Percentiles rank a stretch among this genome's conserved stretches.
Conservation (phyloP, 2,888 invertebrate genomes). For the Kryphioiulus occultus region DNA sequence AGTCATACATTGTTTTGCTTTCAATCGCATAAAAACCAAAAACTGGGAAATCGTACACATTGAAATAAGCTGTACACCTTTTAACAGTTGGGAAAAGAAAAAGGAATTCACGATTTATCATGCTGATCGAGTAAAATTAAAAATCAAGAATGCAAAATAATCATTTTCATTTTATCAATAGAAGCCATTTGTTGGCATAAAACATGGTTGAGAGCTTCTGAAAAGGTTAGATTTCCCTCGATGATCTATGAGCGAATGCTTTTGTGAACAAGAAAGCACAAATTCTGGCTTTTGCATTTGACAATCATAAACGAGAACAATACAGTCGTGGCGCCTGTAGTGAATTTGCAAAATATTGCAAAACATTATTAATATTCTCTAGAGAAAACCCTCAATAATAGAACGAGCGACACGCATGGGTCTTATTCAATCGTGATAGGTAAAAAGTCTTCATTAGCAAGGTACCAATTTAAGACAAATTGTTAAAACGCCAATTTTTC, state of each 20-base stretch:
- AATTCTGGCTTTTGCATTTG: background rate
- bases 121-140: background rate
- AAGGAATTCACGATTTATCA: background rate
- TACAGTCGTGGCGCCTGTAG: background rate
- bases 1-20: background rate
- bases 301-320: background rate
- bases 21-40: no score
- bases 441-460: background rate
- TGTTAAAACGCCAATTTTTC: background rate
- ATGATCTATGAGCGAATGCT: background rate
- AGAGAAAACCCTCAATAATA: background rate
- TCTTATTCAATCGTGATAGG: background rate
- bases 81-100: background rate
- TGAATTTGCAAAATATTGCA: background rate
- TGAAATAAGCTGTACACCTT: no score
- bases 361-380: background rate
- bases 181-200: background rate
- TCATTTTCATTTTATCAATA: slow-evolving; percentile 8
- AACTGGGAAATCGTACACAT: no score
- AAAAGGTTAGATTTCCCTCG: background rate
- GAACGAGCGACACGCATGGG: background rate
- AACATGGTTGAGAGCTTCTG: background rate
- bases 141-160: slow-evolving; percentile 27
- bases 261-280: background rate
- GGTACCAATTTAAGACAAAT: background rate